These are phyloP conservation scores for Drosophila limbata DNA, from an alignment of 2,888 invertebrate genomes.

Conservation along the genomic window DNA sequence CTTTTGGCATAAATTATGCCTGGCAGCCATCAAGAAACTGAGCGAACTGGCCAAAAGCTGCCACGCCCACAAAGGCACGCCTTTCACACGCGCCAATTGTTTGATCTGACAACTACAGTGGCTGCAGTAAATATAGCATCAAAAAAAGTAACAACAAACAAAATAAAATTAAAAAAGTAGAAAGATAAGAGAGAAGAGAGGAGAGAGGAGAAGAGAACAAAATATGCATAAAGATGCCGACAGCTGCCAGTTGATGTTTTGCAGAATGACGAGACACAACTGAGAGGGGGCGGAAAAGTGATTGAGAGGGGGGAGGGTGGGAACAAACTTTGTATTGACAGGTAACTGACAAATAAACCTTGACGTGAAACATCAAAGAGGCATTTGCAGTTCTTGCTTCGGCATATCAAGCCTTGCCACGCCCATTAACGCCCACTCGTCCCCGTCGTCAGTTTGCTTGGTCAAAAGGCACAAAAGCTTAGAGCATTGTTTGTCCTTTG, in stretches of 20 bases:
- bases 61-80: slow-evolving; percentile 28
- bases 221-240: slow-evolving; percentile 45
- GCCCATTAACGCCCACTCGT: background rate
- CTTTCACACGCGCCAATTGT: slow-evolving; percentile 36
- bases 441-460: background rate
- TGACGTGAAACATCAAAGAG: slow-evolving; percentile 53
- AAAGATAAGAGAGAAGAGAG: background rate
- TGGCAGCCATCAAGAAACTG: slow-evolving; percentile 14
- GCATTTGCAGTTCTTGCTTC: slow-evolving; percentile 20
- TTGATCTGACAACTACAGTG: slow-evolving; percentile 33
- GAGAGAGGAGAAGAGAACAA: background rate
- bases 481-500: slow-evolving; percentile 1
- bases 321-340: slow-evolving; percentile 20
- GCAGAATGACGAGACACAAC: background rate
- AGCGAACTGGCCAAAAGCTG: slow-evolving; percentile 17
- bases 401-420: slow-evolving; percentile 15
- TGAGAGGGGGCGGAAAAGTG: background rate
- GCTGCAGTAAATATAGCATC: background rate
- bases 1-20: slow-evolving; percentile 55
- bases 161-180: background rate
- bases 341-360: slow-evolving; percentile 36
- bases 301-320: background rate
- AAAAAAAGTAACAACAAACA: background rate
- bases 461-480: background rate
- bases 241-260: slow-evolving; percentile 18